These are phyloP conservation scores for Pseudopleuronectes americanus DNA, from an alignment of 2,797 vertebrate species.

Conservation along the genomic window DNA sequence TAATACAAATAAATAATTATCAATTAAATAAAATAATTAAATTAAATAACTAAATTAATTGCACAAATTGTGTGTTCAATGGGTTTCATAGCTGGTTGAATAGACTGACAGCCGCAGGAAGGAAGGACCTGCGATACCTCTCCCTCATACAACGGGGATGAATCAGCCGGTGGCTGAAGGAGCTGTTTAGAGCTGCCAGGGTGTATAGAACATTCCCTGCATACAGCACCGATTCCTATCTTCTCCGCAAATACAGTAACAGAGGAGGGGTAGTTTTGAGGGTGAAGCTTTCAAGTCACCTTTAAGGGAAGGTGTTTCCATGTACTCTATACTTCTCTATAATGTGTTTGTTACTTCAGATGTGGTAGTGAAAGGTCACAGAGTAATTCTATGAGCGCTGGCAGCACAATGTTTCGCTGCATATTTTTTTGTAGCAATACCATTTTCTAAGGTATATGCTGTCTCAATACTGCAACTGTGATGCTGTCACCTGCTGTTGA, in stretches of 20 bases:
- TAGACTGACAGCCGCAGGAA: too few species aligned
- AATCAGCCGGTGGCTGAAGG: too few species aligned
- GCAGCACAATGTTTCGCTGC: conserved; percentile 1
- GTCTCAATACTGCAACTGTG: background rate
- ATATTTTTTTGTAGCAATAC: background rate
- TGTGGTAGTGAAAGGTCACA: conserved; percentile 23
- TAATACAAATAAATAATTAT: too few species aligned
- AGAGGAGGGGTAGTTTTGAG: conserved; percentile 1
- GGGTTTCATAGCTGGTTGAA: too few species aligned
- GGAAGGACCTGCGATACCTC: too few species aligned
- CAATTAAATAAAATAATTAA: too few species aligned
- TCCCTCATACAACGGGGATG: too few species aligned
- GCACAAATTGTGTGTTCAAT: too few species aligned
- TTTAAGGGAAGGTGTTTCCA: conserved; percentile 21
- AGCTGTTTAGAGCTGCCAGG: too few species aligned
- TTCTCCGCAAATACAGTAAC: conserved; percentile 32
- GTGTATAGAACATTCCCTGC: conserved; percentile 32
- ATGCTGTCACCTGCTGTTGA: background rate
- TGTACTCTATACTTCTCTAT: background rate
- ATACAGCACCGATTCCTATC: conserved; percentile 49
- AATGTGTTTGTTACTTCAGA: conserved; percentile 3
- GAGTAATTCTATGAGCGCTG: conserved; percentile 1
- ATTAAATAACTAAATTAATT: too few species aligned
- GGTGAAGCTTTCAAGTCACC: conserved; percentile 4
- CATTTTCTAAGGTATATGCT: background rate